Base-by-base conservation (phyloP, 92 coral and sea anemone genomes). In the Ricordea florida region DNA sequence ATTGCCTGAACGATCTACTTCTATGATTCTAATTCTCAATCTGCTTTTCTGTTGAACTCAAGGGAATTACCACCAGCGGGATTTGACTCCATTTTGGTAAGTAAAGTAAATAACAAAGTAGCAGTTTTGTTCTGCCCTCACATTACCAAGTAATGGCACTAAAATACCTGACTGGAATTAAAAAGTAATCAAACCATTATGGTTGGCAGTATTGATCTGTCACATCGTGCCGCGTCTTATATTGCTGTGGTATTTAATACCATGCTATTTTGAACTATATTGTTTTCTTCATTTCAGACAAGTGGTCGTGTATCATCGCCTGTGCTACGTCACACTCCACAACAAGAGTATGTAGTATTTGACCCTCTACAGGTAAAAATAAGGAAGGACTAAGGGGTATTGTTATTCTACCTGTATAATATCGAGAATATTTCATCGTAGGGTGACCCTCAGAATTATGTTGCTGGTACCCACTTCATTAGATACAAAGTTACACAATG, bases 51-150 rank as follows among this genome's bases (percentile, higher is more conserved):
- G 16, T 45, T 4, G 18, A 44, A n/a, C 33, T 24, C 14, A 17
- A 90, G 96, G 28, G 25, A 58, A 29, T 60, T 90, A 7, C 96
- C 96, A 21, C 96, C 96, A 5, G 83, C 96, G 18, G 96, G 96
- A 10, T 90, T 25, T 66, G 92, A 90, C 22, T 90, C 96, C 21
- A 90, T 90, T 33, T 23, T 90, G 77, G 96, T 90, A 57, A 72
- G 96, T 73, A 10, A 21, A 27, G 8, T 35, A 4, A 32, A 48
- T 16, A 14, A 3, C 7, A 14, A 56, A 25, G 29, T 5, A 26
- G 18, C 17, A 56, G 35, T 21, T 6, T 11, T 44, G 2, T 44
- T 7, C 5, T 2, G 21, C 20, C 1, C 15, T 44, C 13, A 10
- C n/a, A n/a, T n/a, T n/a, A n/a, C n/a, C n/a, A n/a, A n/a, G n/a